Evolutionary conservation across 2,797 vertebrate genomes (phyloP).

Genomic region (Rhabdomys pumilio): DNA sequence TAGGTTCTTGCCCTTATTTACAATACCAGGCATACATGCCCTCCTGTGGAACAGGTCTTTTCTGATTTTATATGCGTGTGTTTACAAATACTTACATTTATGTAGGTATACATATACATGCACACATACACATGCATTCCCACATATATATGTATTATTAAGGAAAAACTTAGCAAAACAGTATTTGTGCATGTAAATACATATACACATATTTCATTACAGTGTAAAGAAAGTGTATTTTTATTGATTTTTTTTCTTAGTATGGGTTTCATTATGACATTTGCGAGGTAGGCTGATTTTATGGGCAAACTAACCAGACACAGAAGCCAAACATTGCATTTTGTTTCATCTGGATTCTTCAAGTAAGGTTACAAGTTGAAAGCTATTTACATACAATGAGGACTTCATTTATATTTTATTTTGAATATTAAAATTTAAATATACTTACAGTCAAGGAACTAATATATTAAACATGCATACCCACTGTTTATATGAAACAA

Average conservation of each 20-base stretch:
- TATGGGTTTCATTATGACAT: background rate
- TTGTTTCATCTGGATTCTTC: background rate
- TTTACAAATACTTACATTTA: background rate
- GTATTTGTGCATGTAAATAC: background rate
- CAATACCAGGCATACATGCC: background rate
- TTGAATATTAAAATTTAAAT: slow-evolving; percentile 51
- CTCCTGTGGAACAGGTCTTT: background rate
- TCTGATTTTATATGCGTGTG: background rate
- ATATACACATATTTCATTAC: background rate
- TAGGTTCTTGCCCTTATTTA: background rate
- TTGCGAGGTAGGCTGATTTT: background rate
- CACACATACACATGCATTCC: background rate
- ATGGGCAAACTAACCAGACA: slow-evolving; percentile 35
- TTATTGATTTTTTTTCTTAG: background rate
- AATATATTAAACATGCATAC: background rate
- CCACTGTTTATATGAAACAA: background rate
- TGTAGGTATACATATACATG: background rate
- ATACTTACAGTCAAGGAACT: slow-evolving; percentile 1
- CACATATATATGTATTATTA: background rate
- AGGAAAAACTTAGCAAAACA: slow-evolving; percentile 19
- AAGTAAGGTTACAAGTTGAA: slow-evolving; percentile 21
- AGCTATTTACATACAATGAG: slow-evolving; percentile 44
- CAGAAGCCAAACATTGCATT: background rate
- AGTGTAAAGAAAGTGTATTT: background rate
- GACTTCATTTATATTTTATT: slow-evolving; percentile 37